phyloP scores from a whole-genome alignment of 2,113 vertebrate genomes.

The Ahaetulla prasina region DNA sequence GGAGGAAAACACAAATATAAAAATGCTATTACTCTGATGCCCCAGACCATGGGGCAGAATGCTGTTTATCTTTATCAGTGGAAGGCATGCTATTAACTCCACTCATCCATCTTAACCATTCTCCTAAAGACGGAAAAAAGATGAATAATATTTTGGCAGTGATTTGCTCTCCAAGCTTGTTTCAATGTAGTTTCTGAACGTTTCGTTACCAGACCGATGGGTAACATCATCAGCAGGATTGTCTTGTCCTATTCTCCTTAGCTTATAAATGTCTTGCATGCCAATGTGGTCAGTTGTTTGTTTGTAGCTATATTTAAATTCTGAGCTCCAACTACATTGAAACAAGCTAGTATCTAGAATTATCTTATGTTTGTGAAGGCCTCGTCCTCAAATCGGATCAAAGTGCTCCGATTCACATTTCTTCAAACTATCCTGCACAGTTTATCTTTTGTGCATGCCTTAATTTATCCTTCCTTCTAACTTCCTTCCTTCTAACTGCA shows the following conservation, averaged over 20 bases:
- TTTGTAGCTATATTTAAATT: too few relatives aligned
- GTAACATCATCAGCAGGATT: too few relatives aligned
- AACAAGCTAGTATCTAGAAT: too few relatives aligned
- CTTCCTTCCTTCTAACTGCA: neutral
- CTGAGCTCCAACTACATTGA: too few relatives aligned
- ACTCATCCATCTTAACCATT: neutral
- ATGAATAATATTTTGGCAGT: neutral
- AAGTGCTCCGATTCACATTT: neutral
- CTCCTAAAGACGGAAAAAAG: neutral
- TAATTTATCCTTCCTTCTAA: neutral
- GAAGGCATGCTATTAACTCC: neutral
- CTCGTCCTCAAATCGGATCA: neutral
- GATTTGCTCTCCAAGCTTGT: too few relatives aligned
- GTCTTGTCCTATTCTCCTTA: too few relatives aligned
- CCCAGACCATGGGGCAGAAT: neutral
- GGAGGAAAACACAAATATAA: neutral
- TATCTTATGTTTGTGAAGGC: neutral
- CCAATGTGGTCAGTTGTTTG: too few relatives aligned
- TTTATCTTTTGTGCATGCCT: neutral
- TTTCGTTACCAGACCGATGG: too few relatives aligned
- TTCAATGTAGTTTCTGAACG: too few relatives aligned
- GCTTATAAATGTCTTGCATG: too few relatives aligned
- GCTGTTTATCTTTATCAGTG: neutral
- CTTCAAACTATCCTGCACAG: neutral
- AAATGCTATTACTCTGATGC: neutral